Base-by-base conservation (phyloP, 2,113 vertebrate genomes). In the Ailuropoda melanoleuca region DNA sequence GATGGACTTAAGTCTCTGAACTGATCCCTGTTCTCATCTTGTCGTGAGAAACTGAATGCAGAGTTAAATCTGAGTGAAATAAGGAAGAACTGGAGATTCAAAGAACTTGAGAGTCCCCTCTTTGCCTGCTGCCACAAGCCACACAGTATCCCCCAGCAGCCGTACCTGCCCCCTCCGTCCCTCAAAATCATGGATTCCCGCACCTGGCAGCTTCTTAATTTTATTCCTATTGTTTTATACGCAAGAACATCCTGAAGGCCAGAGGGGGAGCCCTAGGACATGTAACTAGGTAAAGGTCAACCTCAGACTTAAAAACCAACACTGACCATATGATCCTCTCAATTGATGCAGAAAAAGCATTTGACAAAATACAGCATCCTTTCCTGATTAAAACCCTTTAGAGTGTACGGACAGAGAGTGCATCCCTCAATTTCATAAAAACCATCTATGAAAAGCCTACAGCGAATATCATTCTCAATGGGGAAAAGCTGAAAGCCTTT, bases 181-280 rank as follows among this genome's bases (percentile, higher is more conserved):
- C n/a, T 17, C 6, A 3, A 11, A 24, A 29, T 29, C 56, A 68
- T 2, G 26, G n/a, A 48, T 17, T 53, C 34, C 29, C 9, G 7
- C 34, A 4, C 18, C 23, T 48, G 29, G 43, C 3, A 31, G 17
- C 4, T 13, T 60, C 24, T 55, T 72, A n/a, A 37, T 58, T 15
- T 48, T n/a, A 48, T 37, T 48, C 9, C 14, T 19, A 4, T 31
- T 39, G 86, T 81, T 62, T 62, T 56, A 68, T 8, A 56, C 14
- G 56, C 75, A 70, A 48, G 48, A 64, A 46, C 26, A n/a, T 68
- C n/a, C 34, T 6, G 5, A 77, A 37, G 1, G 8, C 37, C 39
- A 8, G 3, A 82, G 9, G 8, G 18, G 34, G 3, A 53, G 23
- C 34, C 7, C 0, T 0, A 18, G 24, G n/a, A 17, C 17, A 39